Base-by-base conservation (phyloP, 2,113 vertebrate species). In the Embiotoca jacksoni region DNA sequence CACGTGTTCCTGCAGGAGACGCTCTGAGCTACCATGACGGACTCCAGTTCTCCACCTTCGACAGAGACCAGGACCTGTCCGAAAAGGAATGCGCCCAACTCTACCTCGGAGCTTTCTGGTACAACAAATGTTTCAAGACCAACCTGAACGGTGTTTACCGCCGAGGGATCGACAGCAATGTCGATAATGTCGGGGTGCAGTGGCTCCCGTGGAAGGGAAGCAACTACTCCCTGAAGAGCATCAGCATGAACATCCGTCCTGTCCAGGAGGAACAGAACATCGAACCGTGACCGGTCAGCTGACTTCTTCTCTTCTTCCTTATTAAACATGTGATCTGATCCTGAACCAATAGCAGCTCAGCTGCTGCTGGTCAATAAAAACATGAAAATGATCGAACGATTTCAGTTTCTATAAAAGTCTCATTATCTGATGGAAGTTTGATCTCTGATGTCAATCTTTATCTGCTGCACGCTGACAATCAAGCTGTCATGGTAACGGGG, bases 171-270 rank as follows among this genome's bases (percentile, higher is more conserved):
- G 82, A 85, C 0, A 1, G 0, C 0, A 37, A 35, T 3, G 0
- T 66, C n/a, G 0, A 0, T 8, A 15, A 0, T 14, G 4, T 54
- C 23, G 84, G 72, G 5, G 55, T 82, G 30, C 2, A 0, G 0
- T 84, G 81, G 84, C 0, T 0, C 0, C 0, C 0, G 0, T 88
- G 73, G 76, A 88, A 80, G 0, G 55, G 52, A 1, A 0, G 0
- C 1, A 0, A 60, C 68, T 86, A 87, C 69, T 89, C 87, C 3
- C 55, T 89, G 75, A 89, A 84, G 15, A 0, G 7, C 36, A 54
- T 81, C 50, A 83, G 65, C 53, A 75, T 88, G 70, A 88, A 72
- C 73, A 75, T 88, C 23, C 78, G 78, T 30, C 81, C 75, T 32
- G 63, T 57, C 16, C 37, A 23, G 23, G 23, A 23, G 23, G 23